These are phyloP conservation scores for Sarcophaga subvicina DNA, from an alignment of 2,888 invertebrate species.

Conservation along the genomic window DNA sequence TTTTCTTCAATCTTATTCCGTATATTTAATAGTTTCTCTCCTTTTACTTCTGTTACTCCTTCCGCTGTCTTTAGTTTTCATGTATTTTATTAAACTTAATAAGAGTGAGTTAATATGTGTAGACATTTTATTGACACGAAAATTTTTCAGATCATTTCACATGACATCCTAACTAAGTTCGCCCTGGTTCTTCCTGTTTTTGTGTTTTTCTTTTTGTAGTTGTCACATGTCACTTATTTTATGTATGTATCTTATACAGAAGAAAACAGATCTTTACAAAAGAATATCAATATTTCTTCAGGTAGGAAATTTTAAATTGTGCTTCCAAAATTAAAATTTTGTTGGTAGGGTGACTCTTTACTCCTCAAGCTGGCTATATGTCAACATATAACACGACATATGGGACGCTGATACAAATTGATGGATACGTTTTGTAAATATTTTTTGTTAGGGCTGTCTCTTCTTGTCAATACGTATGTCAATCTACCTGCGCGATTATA, in stretches of 20 bases:
- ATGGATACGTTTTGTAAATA: no score
- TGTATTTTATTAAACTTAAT: no score
- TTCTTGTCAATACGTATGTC: no score
- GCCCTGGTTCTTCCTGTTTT: not conserved
- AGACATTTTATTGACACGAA: slow-evolving; percentile 45
- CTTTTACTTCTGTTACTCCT: not conserved
- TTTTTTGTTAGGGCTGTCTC: no score
- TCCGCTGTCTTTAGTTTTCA: not conserved
- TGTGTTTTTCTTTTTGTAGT: not conserved
- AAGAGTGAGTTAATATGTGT: slow-evolving; percentile 33
- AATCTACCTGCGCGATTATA: no score
- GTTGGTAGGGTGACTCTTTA: no score
- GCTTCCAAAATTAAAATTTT: no score
- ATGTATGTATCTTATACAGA: not conserved
- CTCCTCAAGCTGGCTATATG: no score
- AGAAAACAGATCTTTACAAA: not conserved
- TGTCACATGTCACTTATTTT: slow-evolving; percentile 37
- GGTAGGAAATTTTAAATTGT: slow-evolving; percentile 13
- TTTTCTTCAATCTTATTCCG: not conserved
- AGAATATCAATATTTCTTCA: not conserved
- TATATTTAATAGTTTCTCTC: slow-evolving; percentile 4
- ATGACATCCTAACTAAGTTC: slow-evolving; percentile 10
- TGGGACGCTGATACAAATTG: no score
- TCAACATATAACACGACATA: no score
- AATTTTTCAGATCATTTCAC: slow-evolving; percentile 43